A percentile compares a stretch with the other conserved stretches of the same genome.
Evolutionary conservation across 2,113 vertebrate species (phyloP).

Genomic region (Poeciliopsis turrubarensis): DNA sequence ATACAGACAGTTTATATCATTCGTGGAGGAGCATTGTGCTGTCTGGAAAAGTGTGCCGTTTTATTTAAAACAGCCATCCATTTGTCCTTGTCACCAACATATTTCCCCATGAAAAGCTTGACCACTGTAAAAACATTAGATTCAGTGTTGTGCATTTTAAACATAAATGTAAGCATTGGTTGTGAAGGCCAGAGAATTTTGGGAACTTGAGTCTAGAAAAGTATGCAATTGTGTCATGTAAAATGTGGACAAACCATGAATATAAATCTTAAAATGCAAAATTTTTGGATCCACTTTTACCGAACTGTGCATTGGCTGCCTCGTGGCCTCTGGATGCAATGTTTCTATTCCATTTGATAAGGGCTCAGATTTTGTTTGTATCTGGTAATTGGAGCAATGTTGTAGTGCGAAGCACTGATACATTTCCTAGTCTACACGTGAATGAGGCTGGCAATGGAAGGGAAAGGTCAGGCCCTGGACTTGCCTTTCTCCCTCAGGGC

Average conservation of each 20-base stretch:
- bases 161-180: neutral
- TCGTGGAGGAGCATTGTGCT: neutral
- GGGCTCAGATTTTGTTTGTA: slow-evolving; percentile 72
- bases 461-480: slow-evolving; percentile 80
- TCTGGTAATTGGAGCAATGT: slow-evolving; percentile 82
- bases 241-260: neutral
- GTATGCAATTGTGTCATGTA: neutral
- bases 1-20: slow-evolving; percentile 6
- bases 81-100: neutral
- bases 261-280: neutral
- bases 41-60: neutral
- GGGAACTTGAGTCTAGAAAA: neutral
- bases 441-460: slow-evolving; percentile 73
- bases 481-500: slow-evolving; percentile 77
- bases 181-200: neutral
- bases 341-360: slow-evolving; percentile 63
- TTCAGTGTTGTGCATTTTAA: neutral
- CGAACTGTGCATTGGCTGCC: slow-evolving; percentile 31
- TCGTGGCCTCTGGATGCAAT: slow-evolving; percentile 45
- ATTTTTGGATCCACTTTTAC: slow-evolving; percentile 27
- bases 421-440: slow-evolving; percentile 79
- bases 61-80: neutral
- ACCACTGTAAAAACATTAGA: neutral
- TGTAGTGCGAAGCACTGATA: slow-evolving; percentile 77
- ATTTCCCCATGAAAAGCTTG: neutral